Conservation (phyloP, 2,888 invertebrate genomes). For the Callimorpha dominula region DNA sequence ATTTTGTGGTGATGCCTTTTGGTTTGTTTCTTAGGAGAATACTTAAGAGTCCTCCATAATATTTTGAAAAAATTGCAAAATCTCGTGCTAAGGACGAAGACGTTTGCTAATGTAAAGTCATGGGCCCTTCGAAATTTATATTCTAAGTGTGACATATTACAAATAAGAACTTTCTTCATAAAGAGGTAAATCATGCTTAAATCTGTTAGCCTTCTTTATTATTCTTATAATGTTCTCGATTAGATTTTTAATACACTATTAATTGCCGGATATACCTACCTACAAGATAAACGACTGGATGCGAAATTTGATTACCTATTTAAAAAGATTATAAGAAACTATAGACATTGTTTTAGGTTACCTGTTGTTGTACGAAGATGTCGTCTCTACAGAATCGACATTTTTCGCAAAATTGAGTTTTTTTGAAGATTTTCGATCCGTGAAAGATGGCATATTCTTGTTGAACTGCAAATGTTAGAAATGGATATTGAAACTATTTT, state of each 20-base stretch:
- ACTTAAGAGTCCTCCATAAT: neutral
- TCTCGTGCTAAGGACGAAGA: neutral
- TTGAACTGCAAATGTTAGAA: slow-evolving; percentile 36
- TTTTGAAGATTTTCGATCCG: slow-evolving; percentile 40
- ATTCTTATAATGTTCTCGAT: neutral
- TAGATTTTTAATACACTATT: neutral
- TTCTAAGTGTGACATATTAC: no score
- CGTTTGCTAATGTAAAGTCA: neutral
- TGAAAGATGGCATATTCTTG: slow-evolving; percentile 44
- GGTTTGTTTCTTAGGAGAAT: no score
- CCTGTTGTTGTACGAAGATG: slow-evolving; percentile 65
- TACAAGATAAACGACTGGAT: no score
- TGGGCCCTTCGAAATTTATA: no score
- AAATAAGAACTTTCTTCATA: no score
- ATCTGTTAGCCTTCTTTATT: neutral
- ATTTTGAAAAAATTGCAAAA: no score
- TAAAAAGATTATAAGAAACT: no score
- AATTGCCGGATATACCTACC: no score
- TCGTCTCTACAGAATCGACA: slow-evolving; percentile 52
- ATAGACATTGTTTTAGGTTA: slow-evolving; percentile 22
- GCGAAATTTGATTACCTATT: no score
- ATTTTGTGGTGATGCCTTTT: neutral
- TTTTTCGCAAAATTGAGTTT: slow-evolving; percentile 60
- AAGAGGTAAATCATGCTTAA: neutral
- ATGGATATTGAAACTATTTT: neutral